Percentiles rank a stretch among this genome's conserved stretches.
These are phyloP conservation scores for Phocoena sinus DNA, from an alignment of 2,113 vertebrate species.

Conservation along the genomic window DNA sequence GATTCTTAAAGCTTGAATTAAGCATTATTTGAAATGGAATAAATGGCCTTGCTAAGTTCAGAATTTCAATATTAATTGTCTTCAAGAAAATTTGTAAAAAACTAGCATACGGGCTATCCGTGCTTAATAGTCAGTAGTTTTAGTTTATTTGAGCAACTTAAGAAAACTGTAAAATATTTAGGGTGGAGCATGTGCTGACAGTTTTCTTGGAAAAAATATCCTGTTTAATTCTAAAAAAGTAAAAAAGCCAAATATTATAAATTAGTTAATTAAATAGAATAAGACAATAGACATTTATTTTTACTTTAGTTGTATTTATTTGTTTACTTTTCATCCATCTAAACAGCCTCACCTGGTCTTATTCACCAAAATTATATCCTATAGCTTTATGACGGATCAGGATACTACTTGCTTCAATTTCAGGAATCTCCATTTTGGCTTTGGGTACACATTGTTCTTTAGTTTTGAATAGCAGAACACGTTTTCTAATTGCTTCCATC, in stretches of 20 bases:
- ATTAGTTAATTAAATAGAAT: not conserved
- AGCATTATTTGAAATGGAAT: not conserved
- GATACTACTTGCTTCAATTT: not conserved
- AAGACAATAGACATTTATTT: not conserved
- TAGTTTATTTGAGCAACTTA: not conserved
- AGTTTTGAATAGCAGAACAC: not conserved
- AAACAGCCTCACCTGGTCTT: not conserved
- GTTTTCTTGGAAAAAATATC: not conserved
- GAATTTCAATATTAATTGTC: not conserved
- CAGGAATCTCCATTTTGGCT: not conserved
- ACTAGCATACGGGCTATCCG: not conserved
- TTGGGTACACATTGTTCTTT: not conserved
- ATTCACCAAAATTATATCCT: not conserved
- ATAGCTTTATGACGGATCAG: not conserved
- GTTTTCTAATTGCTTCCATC: not conserved
- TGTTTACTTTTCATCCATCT: not conserved
- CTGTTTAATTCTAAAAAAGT: not conserved
- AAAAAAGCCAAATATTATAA: not conserved
- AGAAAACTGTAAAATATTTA: not conserved
- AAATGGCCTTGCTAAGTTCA: not conserved
- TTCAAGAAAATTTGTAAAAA: not conserved
- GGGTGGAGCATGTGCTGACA: not conserved
- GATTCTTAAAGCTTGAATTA: not conserved
- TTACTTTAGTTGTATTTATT: slow-evolving; percentile 17
- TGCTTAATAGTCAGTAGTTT: not conserved